phyloP scores from a whole-genome alignment of 2,888 invertebrate genomes.

The Xestia rhomboidea region DNA sequence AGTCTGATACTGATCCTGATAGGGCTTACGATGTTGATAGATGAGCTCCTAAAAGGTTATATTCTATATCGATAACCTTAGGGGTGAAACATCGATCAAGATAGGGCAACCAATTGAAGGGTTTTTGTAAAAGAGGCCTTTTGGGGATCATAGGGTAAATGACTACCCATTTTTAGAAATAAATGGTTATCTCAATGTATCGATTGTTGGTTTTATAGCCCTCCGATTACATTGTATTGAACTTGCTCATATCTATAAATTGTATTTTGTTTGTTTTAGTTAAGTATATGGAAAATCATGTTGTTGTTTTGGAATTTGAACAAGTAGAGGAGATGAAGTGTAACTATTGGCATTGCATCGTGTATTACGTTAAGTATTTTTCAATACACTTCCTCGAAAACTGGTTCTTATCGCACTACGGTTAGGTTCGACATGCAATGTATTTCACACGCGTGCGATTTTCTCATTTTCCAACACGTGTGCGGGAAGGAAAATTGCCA shows the following conservation, averaged over 20 bases:
- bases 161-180: constrained; percentile 18
- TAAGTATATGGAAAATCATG: neutral
- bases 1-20: constrained; percentile 9
- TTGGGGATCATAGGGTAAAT: constrained; percentile 36
- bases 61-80: constrained; percentile 46
- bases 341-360: constrained; percentile 3
- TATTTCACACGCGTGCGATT: too few relatives aligned
- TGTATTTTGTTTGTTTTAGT: neutral
- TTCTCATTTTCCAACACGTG: too few relatives aligned
- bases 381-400: too few relatives aligned
- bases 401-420: too few relatives aligned
- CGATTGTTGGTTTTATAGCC: constrained; percentile 6
- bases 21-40: constrained; percentile 30
- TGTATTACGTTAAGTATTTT: constrained; percentile 7
- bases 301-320: constrained; percentile 1
- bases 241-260: constrained; percentile 1
- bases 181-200: constrained; percentile 7
- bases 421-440: too few relatives aligned
- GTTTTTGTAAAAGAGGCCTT: constrained; percentile 29
- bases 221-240: neutral
- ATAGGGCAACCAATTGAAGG: constrained; percentile 40
- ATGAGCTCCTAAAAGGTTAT: constrained; percentile 40
- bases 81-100: constrained; percentile 52
- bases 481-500: too few relatives aligned
- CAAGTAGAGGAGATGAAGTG: constrained; percentile 1